Conservation (phyloP, 2,888 invertebrate genomes). For the Dynastes grantii region DNA sequence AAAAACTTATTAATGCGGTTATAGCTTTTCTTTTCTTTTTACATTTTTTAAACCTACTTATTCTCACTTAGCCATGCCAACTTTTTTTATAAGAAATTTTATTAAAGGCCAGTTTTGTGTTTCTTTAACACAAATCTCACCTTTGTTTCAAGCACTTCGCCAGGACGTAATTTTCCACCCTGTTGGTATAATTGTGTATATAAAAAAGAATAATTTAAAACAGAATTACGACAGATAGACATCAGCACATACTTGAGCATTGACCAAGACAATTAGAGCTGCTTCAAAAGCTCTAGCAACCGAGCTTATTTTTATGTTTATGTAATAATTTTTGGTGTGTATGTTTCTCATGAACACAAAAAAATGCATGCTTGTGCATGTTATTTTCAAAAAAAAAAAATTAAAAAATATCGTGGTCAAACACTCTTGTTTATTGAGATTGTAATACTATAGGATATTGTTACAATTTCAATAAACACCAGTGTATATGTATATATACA, state of each 20-base stretch:
- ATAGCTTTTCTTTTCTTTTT: slow-evolving; percentile 38
- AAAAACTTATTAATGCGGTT: slow-evolving; percentile 54
- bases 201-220: slow-evolving; percentile 44
- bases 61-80: slow-evolving; percentile 47
- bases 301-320: slow-evolving; percentile 22
- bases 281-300: slow-evolving; percentile 19
- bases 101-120: slow-evolving; percentile 70
- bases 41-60: slow-evolving; percentile 32
- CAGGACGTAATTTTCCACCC: slow-evolving; percentile 85
- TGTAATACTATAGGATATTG: neutral
- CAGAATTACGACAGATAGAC: slow-evolving; percentile 54
- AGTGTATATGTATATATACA: slow-evolving; percentile 29
- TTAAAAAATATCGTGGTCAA: slow-evolving; percentile 37
- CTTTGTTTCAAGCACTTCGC: slow-evolving; percentile 84
- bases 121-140: slow-evolving; percentile 77
- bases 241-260: slow-evolving; percentile 56
- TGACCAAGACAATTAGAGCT: slow-evolving; percentile 44
- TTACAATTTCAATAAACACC: slow-evolving; percentile 39
- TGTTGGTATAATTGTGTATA: slow-evolving; percentile 71
- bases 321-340: slow-evolving; percentile 1
- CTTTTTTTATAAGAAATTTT: slow-evolving; percentile 23
- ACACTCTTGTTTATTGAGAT: slow-evolving; percentile 23
- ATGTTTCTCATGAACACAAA: slow-evolving; percentile 43
- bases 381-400: slow-evolving; percentile 41
- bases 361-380: slow-evolving; percentile 51